A percentile compares a stretch with the other conserved stretches of the same genome.
Conservation (phyloP, 2,888 invertebrate genomes). For the Parascotia fuliginaria region DNA sequence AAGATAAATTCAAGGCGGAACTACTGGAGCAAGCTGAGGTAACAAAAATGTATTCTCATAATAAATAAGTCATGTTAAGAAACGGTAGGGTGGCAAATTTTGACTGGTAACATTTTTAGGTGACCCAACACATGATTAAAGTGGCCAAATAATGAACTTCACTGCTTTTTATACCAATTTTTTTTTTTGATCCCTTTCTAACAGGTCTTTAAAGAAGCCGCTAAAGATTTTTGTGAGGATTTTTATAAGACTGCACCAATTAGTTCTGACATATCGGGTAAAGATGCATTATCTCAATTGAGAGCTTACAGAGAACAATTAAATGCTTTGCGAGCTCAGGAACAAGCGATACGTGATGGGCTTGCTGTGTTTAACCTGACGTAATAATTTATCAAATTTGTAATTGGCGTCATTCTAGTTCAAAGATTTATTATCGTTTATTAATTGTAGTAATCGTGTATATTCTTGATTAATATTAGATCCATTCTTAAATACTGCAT, state of each 20-base stretch:
- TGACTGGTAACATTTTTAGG: too few species aligned
- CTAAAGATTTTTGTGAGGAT: constrained; percentile 88
- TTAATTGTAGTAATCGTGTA: too few species aligned
- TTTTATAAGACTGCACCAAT: constrained; percentile 90
- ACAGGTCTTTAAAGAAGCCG: constrained; percentile 88
- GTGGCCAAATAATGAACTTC: too few species aligned
- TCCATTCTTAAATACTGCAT: too few species aligned
- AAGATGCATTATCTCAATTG: constrained; percentile 86
- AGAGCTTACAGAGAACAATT: constrained; percentile 82
- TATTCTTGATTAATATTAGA: too few species aligned
- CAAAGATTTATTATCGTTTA: too few species aligned
- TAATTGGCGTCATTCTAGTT: too few species aligned
- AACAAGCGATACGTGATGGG: constrained; percentile 88
- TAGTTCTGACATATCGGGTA: constrained; percentile 82
- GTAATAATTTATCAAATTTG: constrained; percentile 53
- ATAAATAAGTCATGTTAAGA: too few species aligned
- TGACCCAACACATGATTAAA: too few species aligned
- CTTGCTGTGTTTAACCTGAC: constrained; percentile 91
- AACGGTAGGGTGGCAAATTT: too few species aligned
- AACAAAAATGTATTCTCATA: too few species aligned
- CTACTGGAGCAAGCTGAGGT: constrained; percentile 90
- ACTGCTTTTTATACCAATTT: too few species aligned
- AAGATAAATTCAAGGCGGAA: constrained; percentile 90
- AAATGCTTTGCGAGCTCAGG: constrained; percentile 86
- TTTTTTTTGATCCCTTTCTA: not conserved